Percentiles rank a stretch among this genome's conserved stretches.
These are phyloP conservation scores for Synanthedon andrenaeformis DNA, from an alignment of 2,888 invertebrate species.

Conservation along the genomic window DNA sequence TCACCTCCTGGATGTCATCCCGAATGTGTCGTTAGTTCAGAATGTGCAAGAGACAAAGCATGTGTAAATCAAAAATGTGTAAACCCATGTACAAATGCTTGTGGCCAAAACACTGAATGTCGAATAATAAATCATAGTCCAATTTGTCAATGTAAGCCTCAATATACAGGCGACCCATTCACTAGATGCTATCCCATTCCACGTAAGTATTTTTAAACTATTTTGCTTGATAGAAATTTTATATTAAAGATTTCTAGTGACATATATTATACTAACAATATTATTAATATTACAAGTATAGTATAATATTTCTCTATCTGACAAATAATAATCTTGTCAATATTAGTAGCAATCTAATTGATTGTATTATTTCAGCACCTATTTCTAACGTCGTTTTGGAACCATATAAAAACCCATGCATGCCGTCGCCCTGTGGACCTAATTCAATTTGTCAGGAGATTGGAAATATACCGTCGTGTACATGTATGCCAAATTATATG, in stretches of 20 bases:
- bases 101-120: slow-evolving; percentile 78
- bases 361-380: slow-evolving; percentile 38
- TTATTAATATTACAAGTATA: not conserved
- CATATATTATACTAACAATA: too few species aligned
- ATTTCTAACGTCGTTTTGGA: slow-evolving; percentile 54
- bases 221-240: not conserved
- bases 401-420: slow-evolving; percentile 66
- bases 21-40: slow-evolving; percentile 81
- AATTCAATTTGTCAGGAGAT: slow-evolving; percentile 75
- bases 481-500: slow-evolving; percentile 71
- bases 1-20: slow-evolving; percentile 81
- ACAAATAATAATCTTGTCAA: not conserved
- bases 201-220: slow-evolving; percentile 45
- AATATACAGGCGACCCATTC: slow-evolving; percentile 78
- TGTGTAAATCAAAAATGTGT: slow-evolving; percentile 82
- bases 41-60: slow-evolving; percentile 79
- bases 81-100: slow-evolving; percentile 79
- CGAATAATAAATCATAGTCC: slow-evolving; percentile 83
- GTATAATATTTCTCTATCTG: too few species aligned
- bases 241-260: too few species aligned
- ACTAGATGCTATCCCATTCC: slow-evolving; percentile 67
- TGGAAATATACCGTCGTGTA: slow-evolving; percentile 72
- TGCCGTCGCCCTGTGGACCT: slow-evolving; percentile 77
- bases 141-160: slow-evolving; percentile 77
- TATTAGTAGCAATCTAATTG: not conserved